Evolutionary conservation across 2,797 vertebrate species (phyloP), one percentile per base, ranked within the genome.

Genomic region (Rhynchonycteris naso): DNA sequence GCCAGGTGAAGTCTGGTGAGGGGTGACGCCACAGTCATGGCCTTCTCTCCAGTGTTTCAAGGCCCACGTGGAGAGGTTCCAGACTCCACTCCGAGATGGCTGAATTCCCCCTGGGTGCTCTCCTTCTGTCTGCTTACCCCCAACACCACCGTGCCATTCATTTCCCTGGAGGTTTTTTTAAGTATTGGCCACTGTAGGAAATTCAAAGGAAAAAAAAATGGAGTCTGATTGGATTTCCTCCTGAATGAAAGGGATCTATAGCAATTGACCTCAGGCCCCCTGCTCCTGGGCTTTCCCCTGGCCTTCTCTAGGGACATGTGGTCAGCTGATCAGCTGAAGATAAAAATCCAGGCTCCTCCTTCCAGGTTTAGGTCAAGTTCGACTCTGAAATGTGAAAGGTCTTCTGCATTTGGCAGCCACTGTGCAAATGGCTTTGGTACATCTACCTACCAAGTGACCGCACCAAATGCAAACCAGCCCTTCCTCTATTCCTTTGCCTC

Each of bases 191-290:
- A 90, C 88, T 16, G 52, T 5, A 88, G 30, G 54, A 79, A 81
- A 95, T 56, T 81, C 50, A 84, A 47, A 88, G 89, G 59, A 82
- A 89, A 94, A 52, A 52, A 30, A 95, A 88, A 86, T 18, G 65
- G 65, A 22, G 68, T 59, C 22, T 86, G 75, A 61, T 2, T 75
- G 59, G 69, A 82, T 93, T 91, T 91, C 43, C 47, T 56, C 54
- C 9, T 22, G 59, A 79, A 78, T 35, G 33, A 75, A 68, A 88
- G 47, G 43, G 35, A 26, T 52, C 80, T 68, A 21, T 4, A 28
- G 59, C 10, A 10, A 43, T 12, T 18, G 33, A 3, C 21, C 7
- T 7, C 33, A 43, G 24, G 21, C 22, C 22, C 43, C 38, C 52
- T 43, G 35, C 61, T 69, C 65, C 13, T 43, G 38, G 90, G 68